Conservation (phyloP, 2,797 vertebrate genomes). For the Alectoris magna region DNA sequence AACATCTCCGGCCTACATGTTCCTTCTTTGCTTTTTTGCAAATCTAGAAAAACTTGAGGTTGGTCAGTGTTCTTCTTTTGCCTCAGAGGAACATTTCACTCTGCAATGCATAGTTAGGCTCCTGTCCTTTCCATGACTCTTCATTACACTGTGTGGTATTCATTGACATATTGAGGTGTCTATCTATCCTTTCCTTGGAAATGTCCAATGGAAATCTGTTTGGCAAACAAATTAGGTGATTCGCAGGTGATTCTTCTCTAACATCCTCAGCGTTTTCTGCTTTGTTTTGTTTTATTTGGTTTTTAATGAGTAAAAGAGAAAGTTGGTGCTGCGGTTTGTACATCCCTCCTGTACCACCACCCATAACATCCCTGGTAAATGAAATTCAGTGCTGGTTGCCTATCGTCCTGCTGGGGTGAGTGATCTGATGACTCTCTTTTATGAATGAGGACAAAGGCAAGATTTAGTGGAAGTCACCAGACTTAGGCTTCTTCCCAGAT, state of each 20-base stretch:
- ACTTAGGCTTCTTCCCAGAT: not conserved
- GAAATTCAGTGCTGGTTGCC: not conserved
- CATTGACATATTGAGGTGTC: rapidly evolving
- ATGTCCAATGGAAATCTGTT: not conserved
- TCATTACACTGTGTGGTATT: rapidly evolving
- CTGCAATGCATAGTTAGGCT: not conserved
- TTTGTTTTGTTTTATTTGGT: not conserved
- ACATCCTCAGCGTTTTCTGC: not conserved
- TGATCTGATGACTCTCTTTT: not conserved
- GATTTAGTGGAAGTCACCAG: not conserved
- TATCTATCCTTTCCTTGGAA: rapidly evolving
- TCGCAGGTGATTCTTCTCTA: not conserved
- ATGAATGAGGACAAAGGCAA: not conserved
- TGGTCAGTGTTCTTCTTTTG: not conserved
- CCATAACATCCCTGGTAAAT: not conserved
- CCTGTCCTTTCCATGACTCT: not conserved
- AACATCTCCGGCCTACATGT: not conserved
- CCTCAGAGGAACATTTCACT: not conserved
- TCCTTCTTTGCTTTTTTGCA: not conserved
- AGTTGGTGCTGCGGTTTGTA: not conserved
- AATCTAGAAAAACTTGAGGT: not conserved
- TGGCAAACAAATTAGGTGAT: not conserved
- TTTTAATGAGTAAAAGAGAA: not conserved
- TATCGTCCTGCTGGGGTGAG: rapidly evolving
- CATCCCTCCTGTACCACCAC: not conserved